phyloP scores from a whole-genome alignment of 2,113 vertebrate genomes.

The Campylomormyrus tamandua region DNA sequence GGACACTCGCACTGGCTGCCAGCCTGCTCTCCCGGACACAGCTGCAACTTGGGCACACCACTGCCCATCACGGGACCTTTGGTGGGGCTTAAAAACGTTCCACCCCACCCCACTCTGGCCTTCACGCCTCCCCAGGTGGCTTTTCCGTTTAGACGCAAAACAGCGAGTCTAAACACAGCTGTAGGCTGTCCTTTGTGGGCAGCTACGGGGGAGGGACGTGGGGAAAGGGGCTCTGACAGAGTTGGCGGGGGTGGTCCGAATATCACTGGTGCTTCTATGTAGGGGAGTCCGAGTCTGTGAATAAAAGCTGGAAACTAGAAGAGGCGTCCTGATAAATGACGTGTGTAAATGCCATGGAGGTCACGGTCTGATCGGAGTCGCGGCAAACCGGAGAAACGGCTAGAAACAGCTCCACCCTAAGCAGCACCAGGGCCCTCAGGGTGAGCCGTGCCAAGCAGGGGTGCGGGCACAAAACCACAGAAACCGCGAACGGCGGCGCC shows the following conservation, averaged over 20 bases:
- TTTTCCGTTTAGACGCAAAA: conserved; percentile 41
- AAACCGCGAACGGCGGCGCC: conserved; percentile 24
- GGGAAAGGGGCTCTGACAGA: background rate
- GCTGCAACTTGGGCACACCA: background rate
- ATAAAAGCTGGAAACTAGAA: background rate
- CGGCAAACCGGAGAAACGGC: background rate
- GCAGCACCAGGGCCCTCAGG: background rate
- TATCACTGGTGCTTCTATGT: background rate
- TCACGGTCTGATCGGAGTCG: background rate
- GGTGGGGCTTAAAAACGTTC: conserved; percentile 37
- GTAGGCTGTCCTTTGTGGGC: conserved; percentile 20
- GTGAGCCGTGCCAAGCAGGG: background rate
- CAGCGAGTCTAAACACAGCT: conserved; percentile 54
- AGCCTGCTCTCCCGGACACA: background rate
- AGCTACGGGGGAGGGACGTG: conserved; percentile 10
- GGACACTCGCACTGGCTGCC: background rate
- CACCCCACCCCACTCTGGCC: background rate
- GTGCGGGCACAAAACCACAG: background rate
- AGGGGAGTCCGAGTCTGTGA: background rate
- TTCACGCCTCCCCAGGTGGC: conserved; percentile 42
- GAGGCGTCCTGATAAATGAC: background rate
- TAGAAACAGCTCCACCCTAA: background rate
- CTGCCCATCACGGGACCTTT: conserved; percentile 21
- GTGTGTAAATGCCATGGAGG: background rate
- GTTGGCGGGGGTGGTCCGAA: background rate